These are phyloP conservation scores for Microctonus hyperodae DNA, from an alignment of 2,888 invertebrate genomes.

Conservation along the genomic window DNA sequence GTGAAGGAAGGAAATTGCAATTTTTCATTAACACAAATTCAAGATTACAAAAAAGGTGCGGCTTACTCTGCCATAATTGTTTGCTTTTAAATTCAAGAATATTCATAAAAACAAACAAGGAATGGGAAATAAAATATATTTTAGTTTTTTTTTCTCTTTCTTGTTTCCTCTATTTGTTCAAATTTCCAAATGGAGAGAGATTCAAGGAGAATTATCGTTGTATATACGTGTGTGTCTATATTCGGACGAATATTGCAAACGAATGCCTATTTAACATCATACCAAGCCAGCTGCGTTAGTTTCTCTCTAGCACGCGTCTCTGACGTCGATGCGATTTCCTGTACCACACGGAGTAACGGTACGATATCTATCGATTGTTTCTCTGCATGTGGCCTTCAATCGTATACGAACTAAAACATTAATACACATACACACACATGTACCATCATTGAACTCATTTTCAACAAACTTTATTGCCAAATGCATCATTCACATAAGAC, in stretches of 20 bases:
- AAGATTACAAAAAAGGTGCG: neutral
- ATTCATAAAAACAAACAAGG: neutral
- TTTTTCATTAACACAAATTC: constrained; percentile 2
- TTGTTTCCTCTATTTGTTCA: no score
- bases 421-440: no score
- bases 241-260: constrained; percentile 10
- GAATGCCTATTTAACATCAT: neutral
- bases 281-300: constrained; percentile 24
- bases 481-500: neutral
- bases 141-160: neutral
- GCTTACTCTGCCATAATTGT: neutral
- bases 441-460: constrained; percentile 1
- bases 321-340: constrained; percentile 42
- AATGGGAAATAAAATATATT: neutral
- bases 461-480: neutral
- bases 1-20: neutral
- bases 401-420: neutral
- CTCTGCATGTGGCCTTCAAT: constrained; percentile 25
- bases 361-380: constrained; percentile 43
- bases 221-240: neutral
- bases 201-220: constrained; percentile 3
- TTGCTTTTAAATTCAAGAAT: neutral
- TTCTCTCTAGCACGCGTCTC: constrained; percentile 26
- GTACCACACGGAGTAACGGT: constrained; percentile 46
- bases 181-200: neutral